Evolutionary conservation across 1,140 invertebrate species (phyloP).

Genomic region (Diorhabda sublineata): DNA sequence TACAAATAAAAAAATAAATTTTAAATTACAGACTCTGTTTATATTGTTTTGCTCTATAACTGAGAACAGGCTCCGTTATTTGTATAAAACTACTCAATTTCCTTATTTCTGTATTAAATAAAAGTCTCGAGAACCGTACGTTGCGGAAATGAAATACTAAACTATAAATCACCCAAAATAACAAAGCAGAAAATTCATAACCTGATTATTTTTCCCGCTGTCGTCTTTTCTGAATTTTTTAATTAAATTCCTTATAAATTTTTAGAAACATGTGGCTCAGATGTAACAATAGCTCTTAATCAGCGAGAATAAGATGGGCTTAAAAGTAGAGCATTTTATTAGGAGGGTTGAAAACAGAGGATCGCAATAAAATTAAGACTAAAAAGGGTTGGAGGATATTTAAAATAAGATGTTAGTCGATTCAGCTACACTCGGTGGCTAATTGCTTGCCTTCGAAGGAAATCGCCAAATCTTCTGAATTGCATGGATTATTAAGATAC

Average conservation of each 20-base stretch:
- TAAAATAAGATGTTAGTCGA: neutral
- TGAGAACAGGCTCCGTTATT: too few relatives aligned
- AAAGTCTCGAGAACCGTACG: too few relatives aligned
- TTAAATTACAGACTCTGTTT: too few relatives aligned
- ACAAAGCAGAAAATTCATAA: neutral
- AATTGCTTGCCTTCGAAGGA: neutral
- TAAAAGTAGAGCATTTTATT: neutral
- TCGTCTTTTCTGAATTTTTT: slow-evolving; percentile 1
- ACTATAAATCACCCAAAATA: neutral
- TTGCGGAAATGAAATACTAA: too few relatives aligned
- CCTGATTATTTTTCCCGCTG: neutral
- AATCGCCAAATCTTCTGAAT: neutral
- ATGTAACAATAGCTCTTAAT: slow-evolving; percentile 2
- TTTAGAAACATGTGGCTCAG: neutral
- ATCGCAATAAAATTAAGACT: slow-evolving; percentile 2
- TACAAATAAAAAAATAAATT: too few relatives aligned
- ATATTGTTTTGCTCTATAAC: too few relatives aligned
- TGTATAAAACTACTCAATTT: too few relatives aligned
- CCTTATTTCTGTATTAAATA: too few relatives aligned
- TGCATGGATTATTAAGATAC: neutral
- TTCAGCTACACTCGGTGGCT: neutral
- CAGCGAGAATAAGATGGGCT: neutral
- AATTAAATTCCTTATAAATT: neutral
- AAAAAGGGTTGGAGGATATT: neutral
- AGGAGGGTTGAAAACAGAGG: neutral